Conservation (phyloP, 2,797 vertebrate genomes). For the Rhinichthys osculus region DNA sequence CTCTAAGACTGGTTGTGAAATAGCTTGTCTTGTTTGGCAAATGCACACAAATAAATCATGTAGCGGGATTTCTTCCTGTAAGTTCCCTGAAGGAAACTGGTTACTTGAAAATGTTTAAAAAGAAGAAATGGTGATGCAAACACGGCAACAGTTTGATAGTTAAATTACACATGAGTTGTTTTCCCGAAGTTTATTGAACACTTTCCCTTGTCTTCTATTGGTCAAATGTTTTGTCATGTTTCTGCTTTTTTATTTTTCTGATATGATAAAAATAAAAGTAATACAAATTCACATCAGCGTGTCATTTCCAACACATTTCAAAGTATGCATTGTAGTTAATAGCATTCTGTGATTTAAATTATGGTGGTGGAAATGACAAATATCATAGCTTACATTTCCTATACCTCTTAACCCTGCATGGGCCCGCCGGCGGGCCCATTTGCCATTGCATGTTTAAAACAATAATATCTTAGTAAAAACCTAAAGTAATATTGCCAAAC, state of each 20-base stretch:
- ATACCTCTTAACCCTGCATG: too few relatives aligned
- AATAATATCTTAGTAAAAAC: too few relatives aligned
- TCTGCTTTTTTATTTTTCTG: not conserved
- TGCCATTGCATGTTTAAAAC: too few relatives aligned
- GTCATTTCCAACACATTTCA: not conserved
- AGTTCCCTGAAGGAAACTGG: not conserved
- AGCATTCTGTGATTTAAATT: not conserved
- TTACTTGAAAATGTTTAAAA: slow-evolving; percentile 18
- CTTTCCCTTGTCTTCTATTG: not conserved
- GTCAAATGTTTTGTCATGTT: not conserved
- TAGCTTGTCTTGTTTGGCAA: slow-evolving; percentile 22
- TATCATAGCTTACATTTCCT: not conserved
- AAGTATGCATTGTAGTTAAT: not conserved
- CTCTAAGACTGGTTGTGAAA: slow-evolving; percentile 16
- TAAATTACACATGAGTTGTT: not conserved
- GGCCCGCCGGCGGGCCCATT: too few relatives aligned
- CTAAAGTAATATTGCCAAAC: too few relatives aligned
- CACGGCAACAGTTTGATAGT: not conserved
- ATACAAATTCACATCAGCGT: not conserved
- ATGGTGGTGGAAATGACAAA: not conserved
- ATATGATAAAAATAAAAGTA: not conserved
- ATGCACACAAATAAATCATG: slow-evolving; percentile 12
- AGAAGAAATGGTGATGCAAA: slow-evolving; percentile 10
- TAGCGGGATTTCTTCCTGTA: not conserved
- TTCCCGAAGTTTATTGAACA: not conserved